Conservation (phyloP, 1,140 invertebrate genomes). For the Sesamia nonagrioides region DNA sequence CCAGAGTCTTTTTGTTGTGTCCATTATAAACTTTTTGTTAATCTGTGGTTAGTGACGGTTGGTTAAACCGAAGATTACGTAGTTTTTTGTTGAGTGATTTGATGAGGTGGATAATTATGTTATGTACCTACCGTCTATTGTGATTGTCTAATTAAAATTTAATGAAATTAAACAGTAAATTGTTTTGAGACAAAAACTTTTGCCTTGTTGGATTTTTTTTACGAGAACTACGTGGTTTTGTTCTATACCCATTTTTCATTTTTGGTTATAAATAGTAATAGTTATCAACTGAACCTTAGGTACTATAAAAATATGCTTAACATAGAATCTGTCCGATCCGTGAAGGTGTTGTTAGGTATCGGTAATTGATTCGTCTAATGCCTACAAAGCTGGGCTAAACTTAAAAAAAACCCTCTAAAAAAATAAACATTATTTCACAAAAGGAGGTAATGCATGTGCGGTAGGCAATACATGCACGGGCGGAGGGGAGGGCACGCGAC, state of each 20-base stretch:
- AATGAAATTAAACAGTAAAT: background rate
- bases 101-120: background rate
- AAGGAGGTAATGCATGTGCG: too few species aligned
- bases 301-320: background rate
- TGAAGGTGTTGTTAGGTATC: too few species aligned
- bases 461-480: too few species aligned
- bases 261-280: background rate
- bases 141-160: background rate
- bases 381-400: too few species aligned
- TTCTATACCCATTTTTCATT: too few species aligned
- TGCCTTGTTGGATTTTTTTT: background rate
- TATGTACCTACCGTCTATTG: conserved; percentile 22
- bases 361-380: too few species aligned
- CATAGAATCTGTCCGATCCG: too few species aligned
- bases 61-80: background rate
- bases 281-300: background rate
- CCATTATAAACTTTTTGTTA: conserved; percentile 9
- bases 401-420: too few species aligned
- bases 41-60: conserved; percentile 17
- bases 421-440: too few species aligned
- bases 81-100: conserved; percentile 21
- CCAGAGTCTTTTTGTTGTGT: background rate
- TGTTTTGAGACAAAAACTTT: background rate
- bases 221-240: too few species aligned
- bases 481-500: too few species aligned